A percentile compares a stretch with the other conserved stretches of the same genome.
Conservation (phyloP, 1,140 invertebrate genomes). For the Orchesella cincta region DNA sequence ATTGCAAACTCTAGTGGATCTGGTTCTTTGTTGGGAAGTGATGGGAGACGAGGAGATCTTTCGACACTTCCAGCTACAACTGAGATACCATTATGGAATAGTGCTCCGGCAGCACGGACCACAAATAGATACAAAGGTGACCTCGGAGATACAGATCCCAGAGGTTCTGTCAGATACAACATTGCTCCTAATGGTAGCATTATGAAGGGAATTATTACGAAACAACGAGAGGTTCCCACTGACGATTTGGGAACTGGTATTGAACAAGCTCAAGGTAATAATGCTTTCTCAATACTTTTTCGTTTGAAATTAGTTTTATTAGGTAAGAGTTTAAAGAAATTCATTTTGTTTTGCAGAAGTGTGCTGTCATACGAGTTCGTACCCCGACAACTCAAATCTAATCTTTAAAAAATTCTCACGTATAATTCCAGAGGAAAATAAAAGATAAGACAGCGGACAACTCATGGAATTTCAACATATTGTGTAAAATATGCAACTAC, state of each 20-base stretch:
- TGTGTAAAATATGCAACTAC: too few relatives aligned
- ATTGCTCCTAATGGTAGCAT: background rate
- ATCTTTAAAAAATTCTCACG: too few relatives aligned
- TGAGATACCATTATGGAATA: too few relatives aligned
- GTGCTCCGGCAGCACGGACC: background rate
- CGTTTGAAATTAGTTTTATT: background rate
- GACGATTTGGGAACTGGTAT: constrained; percentile 9
- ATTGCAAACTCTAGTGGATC: too few relatives aligned
- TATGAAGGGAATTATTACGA: constrained; percentile 8
- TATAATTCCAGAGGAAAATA: too few relatives aligned
- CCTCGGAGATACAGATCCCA: background rate
- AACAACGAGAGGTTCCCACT: constrained; percentile 4
- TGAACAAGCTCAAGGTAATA: background rate
- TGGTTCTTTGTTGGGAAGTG: background rate
- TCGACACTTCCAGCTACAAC: background rate
- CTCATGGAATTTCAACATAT: too few relatives aligned
- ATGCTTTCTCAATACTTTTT: too few relatives aligned
- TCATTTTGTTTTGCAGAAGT: background rate
- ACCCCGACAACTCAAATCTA: too few relatives aligned
- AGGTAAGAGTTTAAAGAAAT: background rate
- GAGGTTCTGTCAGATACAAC: constrained; percentile 16
- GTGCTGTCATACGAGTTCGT: constrained; percentile 1
- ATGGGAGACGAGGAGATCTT: background rate
- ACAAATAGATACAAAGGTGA: constrained; percentile 2
- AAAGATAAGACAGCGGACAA: too few relatives aligned